A percentile compares a stretch with the other conserved stretches of the same genome.
Conservation (phyloP, 2,888 invertebrate genomes). For the Orthonychiurus folsomi region DNA sequence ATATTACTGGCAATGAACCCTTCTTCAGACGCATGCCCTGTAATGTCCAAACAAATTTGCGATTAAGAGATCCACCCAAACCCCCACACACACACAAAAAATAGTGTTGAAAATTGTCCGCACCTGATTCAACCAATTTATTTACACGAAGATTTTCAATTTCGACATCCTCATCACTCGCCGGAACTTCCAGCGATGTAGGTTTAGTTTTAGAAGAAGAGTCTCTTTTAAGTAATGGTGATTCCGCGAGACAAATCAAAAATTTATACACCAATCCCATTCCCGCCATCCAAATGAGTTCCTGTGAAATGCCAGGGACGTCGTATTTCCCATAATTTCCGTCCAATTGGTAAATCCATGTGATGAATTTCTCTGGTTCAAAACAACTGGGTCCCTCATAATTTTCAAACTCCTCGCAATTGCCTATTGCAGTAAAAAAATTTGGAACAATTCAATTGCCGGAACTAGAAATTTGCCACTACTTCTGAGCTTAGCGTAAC, state of each 20-base stretch:
- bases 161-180: conserved; percentile 9
- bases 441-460: too few species aligned
- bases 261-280: conserved; percentile 28
- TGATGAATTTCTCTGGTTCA: conserved; percentile 24
- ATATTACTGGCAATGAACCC: conserved; percentile 19
- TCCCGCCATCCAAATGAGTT: conserved; percentile 26
- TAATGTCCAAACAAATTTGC: not conserved
- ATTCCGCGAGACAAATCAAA: conserved; percentile 21
- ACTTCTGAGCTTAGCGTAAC: conserved; percentile 14
- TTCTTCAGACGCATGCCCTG: conserved; percentile 14
- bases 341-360: conserved; percentile 31
- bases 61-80: not conserved
- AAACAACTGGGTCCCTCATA: conserved; percentile 21
- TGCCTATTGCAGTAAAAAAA: too few species aligned
- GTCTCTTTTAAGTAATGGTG: not conserved
- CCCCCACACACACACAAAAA: too few species aligned
- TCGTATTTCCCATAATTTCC: conserved; percentile 25
- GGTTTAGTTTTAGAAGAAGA: not conserved
- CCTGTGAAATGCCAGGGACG: conserved; percentile 34
- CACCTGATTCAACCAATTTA: conserved; percentile 16
- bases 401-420: conserved; percentile 20
- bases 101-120: too few species aligned
- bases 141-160: conserved; percentile 24
- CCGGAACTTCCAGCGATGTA: not conserved
- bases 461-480: not conserved